Percentiles rank a stretch among this genome's conserved stretches.
These are phyloP conservation scores for Calcarius ornatus DNA, from an alignment of 2,113 vertebrate species.

Conservation along the genomic window DNA sequence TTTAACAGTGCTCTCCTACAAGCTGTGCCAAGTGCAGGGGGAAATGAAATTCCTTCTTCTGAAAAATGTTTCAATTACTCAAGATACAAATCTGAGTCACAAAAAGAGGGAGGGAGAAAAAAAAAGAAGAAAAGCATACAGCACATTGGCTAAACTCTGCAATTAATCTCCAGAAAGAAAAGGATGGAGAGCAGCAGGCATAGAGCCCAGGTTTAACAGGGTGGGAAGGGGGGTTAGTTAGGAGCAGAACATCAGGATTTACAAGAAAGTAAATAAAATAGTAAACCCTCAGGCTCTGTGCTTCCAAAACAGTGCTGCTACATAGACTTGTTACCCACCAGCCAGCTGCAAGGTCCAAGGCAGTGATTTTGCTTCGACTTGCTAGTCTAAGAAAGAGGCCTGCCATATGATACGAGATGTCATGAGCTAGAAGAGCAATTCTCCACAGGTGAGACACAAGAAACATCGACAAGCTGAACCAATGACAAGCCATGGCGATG, in stretches of 20 bases:
- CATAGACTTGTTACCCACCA: neutral
- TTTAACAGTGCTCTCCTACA: neutral
- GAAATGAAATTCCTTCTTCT: neutral
- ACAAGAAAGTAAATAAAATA: neutral
- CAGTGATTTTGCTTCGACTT: neutral
- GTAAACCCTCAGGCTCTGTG: neutral
- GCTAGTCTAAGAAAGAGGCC: neutral
- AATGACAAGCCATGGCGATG: neutral
- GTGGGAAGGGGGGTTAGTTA: neutral
- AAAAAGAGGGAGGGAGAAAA: neutral
- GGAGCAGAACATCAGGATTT: neutral
- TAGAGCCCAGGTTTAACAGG: neutral
- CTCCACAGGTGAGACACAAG: neutral
- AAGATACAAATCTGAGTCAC: neutral
- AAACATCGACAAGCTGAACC: neutral
- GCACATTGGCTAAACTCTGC: neutral
- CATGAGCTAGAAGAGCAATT: neutral
- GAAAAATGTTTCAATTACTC: neutral
- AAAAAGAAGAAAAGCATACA: neutral
- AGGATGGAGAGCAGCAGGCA: neutral
- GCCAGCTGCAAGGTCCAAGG: neutral
- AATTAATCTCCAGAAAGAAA: neutral
- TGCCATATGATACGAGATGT: accelerated
- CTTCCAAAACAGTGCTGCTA: neutral
- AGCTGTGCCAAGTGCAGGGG: neutral